A percentile compares a stretch with the other conserved stretches of the same genome.
Conservation (phyloP, 2,797 vertebrate species). For the Coregonus sp. region DNA sequence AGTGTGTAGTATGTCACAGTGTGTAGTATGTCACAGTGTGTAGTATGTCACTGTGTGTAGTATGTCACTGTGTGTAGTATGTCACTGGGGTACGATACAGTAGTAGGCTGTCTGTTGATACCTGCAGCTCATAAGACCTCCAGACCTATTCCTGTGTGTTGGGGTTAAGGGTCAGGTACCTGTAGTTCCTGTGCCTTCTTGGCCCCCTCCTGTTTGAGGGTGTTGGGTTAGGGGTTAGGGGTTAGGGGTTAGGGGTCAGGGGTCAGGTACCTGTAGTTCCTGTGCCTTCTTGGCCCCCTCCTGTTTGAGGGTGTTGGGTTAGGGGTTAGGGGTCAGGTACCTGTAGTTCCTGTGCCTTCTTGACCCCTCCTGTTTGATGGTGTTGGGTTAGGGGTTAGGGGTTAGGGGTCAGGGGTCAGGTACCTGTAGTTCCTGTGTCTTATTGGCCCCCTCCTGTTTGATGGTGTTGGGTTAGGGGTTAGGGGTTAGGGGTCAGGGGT, state of each 20-base stretch:
- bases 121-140: too few relatives aligned
- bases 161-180: constrained; percentile 47
- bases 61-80: too few relatives aligned
- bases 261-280: constrained; percentile 72
- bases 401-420: not conserved
- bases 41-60: too few relatives aligned
- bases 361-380: too few relatives aligned
- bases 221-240: not conserved
- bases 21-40: too few relatives aligned
- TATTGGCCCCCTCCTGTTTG: constrained; percentile 68
- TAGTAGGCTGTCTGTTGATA: not conserved
- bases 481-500: not conserved
- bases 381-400: too few relatives aligned
- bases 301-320: too few relatives aligned
- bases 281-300: constrained; percentile 76
- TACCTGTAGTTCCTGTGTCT: constrained; percentile 81
- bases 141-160: too few relatives aligned
- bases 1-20: too few relatives aligned
- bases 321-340: too few relatives aligned
- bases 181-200: constrained; percentile 82
- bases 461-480: not conserved
- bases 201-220: constrained; percentile 55
- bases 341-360: too few relatives aligned
- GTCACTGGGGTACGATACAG: too few relatives aligned
- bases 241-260: not conserved